Base-by-base conservation (phyloP, 2,113 vertebrate genomes). In the Alethe diademata region DNA sequence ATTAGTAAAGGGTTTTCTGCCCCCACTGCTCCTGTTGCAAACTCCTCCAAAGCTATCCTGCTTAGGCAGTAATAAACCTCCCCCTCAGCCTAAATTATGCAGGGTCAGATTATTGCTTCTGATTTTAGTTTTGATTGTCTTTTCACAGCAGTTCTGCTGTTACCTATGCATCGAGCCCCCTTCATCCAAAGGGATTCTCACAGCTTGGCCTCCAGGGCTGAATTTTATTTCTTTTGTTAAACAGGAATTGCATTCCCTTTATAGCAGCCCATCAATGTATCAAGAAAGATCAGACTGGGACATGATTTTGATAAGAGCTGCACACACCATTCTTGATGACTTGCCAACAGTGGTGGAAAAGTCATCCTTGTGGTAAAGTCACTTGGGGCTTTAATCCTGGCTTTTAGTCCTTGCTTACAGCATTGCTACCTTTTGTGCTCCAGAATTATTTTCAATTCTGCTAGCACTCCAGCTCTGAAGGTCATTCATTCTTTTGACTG, bases 161-260 rank as follows among this genome's bases (percentile, higher is more conserved):
- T 64, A 84, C 7, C 66, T 64, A 50, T 18, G 47, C 14, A 51
- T 14, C 0, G 0, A 80, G 16, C 4, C 24, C 13, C 42, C 67
- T 73, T 50, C 50, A 62, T 45, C 5, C n/a, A 57, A 42, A 25
- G 14, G 2, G 19, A 78, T 53, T 25, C 45, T 57, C 84, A 50
- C 64, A 88, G 14, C 23, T 76, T 61, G 36, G 31, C 25, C 47
- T 84, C 38, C 65, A 35, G 48, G 24, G 14, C 47, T 62, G 70
- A 81, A 87, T 9, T 45, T 23, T 14, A 29, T 48, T 70, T 57
- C 64, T 45, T 78, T 45, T 50, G 26, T 50, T 70, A 54, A 91
- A 62, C 2, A 19, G 58, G 57, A 78, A 47, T 50, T 83, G 76
- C 2, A 1, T 43, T 78, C 60, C 56, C 51, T 66, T 91, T 38